Percentiles rank a stretch among this genome's conserved stretches.
Conservation (phyloP, 2,113 vertebrate genomes). For the Salminus brasiliensis region DNA sequence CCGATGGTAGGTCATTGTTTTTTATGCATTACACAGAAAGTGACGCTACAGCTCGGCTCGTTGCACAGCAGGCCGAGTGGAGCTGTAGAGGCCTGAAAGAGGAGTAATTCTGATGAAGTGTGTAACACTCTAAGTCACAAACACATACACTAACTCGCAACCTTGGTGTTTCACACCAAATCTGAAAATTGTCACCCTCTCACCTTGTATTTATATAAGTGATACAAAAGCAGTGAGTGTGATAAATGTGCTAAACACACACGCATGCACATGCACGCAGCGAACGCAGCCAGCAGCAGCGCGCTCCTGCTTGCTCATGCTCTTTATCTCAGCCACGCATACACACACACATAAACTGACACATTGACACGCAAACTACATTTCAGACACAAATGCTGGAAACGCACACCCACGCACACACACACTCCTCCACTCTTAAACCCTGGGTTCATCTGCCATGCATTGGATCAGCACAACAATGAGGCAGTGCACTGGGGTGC, state of each 20-base stretch:
- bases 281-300: background rate
- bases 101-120: background rate
- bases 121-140: background rate
- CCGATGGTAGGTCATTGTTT: background rate
- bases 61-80: background rate
- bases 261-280: background rate
- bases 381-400: slow-evolving; percentile 14
- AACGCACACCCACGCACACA: slow-evolving; percentile 37
- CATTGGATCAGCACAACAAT: slow-evolving; percentile 51
- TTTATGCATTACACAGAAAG: background rate
- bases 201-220: slow-evolving; percentile 37
- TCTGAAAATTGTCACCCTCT: slow-evolving; percentile 39
- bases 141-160: background rate
- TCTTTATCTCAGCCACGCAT: slow-evolving; percentile 13
- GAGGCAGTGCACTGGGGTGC: slow-evolving; percentile 39
- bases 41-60: too few species aligned
- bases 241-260: slow-evolving; percentile 20
- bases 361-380: background rate
- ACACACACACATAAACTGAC: slow-evolving; percentile 28
- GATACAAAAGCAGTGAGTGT: slow-evolving; percentile 34
- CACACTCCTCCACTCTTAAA: slow-evolving; percentile 37
- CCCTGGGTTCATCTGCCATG: slow-evolving; percentile 44
- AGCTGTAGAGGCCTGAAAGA: background rate
- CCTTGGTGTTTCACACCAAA: slow-evolving; percentile 28
- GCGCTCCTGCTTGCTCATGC: background rate